Evolutionary conservation across 2,888 invertebrate genomes (phyloP), one percentile per base, ranked within the genome.

Genomic region (Drosophila helvetica): DNA sequence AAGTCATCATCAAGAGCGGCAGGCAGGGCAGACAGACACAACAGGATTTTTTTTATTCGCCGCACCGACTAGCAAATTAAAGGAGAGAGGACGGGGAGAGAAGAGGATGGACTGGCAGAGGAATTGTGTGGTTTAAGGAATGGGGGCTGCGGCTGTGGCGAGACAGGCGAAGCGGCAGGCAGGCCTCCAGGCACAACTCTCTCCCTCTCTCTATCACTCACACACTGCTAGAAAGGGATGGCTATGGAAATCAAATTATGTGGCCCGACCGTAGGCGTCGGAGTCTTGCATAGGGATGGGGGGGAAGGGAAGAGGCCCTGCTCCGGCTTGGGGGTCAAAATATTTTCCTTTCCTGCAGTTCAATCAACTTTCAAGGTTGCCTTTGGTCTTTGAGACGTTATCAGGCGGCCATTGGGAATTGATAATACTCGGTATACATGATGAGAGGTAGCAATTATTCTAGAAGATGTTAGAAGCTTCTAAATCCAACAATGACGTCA

Each of bases 341-440:
- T 78, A 78, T 85, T 74, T 75, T 72, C 72, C 70, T 71, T 72
- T 56, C 65, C 65, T 22, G 59, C 68, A 82, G 84, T 85, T 85
- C 86, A 87, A 78, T 87, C 86, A 85, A 85, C 84, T 82, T 80
- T 85, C 84, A 87, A 85, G 84, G 84, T 85, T 85, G 75, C 62
- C 50, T 74, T 60, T 30, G 27, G 12, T 18, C 27, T 27, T 42
- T 19, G 45, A 38, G n/a, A n/a, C 64, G 51, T 63, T 65, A 65
- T 65, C 30, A 65, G 18, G 22, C n/a, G 47, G 38, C 47, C 38
- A 15, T 42, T 47, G 42, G 18, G 5, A 48, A 50, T 48, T 43
- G 65, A 66, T 66, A 66, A 54, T 25, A 3, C 5, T 6, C n/a
- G 43, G 15, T 15, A 15, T 33, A 30, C 45, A 43, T 54, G 55